Evolutionary conservation across 1,140 invertebrate species (phyloP), one percentile per base, ranked within the genome.

Genomic region (Ridgeia piscesae): DNA sequence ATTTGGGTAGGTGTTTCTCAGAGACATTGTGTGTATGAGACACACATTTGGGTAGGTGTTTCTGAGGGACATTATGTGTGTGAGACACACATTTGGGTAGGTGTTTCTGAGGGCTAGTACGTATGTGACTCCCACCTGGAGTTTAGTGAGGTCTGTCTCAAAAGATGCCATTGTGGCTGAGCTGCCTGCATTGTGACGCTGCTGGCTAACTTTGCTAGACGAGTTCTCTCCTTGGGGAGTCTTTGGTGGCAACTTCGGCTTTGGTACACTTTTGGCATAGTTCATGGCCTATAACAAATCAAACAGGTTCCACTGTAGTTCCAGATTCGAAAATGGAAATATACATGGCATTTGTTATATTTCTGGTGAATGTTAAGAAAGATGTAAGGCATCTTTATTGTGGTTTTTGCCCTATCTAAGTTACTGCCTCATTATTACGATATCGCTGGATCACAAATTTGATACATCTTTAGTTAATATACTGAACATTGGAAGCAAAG

Each of bases 201-300:
- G 34, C 91, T 50, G 89, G 33, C 89, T 90, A 90, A 35, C 33
- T 8, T 90, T 90, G 89, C n/a, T 35, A 90, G 6, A 14, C 17
- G 89, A 8, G 89, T 90, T 90, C 89, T 90, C 89, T 90, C 34
- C 89, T 9, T 34, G 89, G 4, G 89, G 21, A 48, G 42, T 50
- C 31, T 90, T 90, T 14, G 89, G 89, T 42, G 89, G 8, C 34
- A 50, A 33, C 48, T 91, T 91, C 42, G 91, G 91, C 1, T 91
- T 91, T 33, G 91, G 91, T 48, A 91, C 91, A 35, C 34, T 42
- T 50, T 91, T 91, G 91, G 91, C 91, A 58, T 91, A 91, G 34
- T 91, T 34, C 42, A 91, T 35, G 34, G 91, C 91, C 91, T 91
- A 58, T 34, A 34, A 91, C 48, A 34, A 27, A 91, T 48, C 14